These are phyloP conservation scores for Eudasyphora cyanicolor DNA, from an alignment of 2,888 invertebrate genomes.

Conservation along the genomic window DNA sequence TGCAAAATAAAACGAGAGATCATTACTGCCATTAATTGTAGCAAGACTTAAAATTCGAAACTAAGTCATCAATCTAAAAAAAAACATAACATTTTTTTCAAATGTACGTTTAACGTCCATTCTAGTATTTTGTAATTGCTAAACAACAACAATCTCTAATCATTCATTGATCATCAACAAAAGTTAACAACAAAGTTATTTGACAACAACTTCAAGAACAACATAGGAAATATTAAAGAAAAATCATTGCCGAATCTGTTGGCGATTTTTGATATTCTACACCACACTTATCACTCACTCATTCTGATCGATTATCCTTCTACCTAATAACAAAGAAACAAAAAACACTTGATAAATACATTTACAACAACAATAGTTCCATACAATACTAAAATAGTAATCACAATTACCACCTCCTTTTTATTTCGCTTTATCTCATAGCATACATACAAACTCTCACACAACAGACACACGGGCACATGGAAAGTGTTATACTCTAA, in stretches of 20 bases:
- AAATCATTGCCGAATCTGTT: no score
- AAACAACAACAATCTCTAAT: constrained; percentile 2
- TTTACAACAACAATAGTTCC: constrained; percentile 50
- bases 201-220: neutral
- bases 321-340: no score
- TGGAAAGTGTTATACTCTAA: constrained; percentile 53
- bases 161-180: constrained; percentile 25
- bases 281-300: neutral
- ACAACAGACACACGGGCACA: constrained; percentile 7
- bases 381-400: constrained; percentile 46
- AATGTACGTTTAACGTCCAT: constrained; percentile 59
- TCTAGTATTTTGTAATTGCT: neutral
- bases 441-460: constrained; percentile 13
- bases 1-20: neutral
- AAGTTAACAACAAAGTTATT: constrained; percentile 20
- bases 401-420: constrained; percentile 43
- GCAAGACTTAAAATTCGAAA: neutral
- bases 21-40: constrained; percentile 28
- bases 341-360: neutral
- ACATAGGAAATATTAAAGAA: neutral
- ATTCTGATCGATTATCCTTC: constrained; percentile 2
- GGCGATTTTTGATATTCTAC: neutral
- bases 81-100: neutral
- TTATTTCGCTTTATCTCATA: constrained; percentile 46
- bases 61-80: neutral